A percentile compares a stretch with the other conserved stretches of the same genome.
Evolutionary conservation across 1,140 invertebrate genomes (phyloP).

Genomic region (Drepana arcuata): DNA sequence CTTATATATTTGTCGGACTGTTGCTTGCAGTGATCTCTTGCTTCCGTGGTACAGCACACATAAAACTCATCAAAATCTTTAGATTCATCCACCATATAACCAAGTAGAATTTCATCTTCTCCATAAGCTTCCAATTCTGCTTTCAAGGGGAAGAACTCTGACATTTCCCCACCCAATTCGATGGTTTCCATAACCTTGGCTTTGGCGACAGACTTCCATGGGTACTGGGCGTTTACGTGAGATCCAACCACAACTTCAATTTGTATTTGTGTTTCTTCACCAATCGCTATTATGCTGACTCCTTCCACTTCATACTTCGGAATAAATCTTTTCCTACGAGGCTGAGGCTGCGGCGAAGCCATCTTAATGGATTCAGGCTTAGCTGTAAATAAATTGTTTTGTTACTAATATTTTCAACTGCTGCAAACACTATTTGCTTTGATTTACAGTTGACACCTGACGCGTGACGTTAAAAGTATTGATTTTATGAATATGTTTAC

Average conservation of each 20-base stretch:
- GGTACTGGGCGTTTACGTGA: conserved; percentile 79
- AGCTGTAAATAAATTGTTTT: conserved; percentile 26
- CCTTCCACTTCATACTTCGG: conserved; percentile 65
- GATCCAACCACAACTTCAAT: conserved; percentile 69
- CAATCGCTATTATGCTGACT: conserved; percentile 41
- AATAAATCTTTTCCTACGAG: conserved; percentile 51
- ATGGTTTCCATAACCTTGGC: conserved; percentile 75
- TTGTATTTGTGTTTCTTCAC: conserved; percentile 62
- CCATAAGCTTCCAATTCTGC: conserved; percentile 69
- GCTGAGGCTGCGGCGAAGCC: conserved; percentile 26
- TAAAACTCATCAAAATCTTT: conserved; percentile 78
- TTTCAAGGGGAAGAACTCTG: conserved; percentile 73
- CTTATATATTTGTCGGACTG: conserved; percentile 67
- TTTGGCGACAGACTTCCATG: conserved; percentile 79
- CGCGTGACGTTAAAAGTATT: too few species aligned
- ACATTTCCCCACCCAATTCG: conserved; percentile 62
- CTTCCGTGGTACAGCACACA: conserved; percentile 77
- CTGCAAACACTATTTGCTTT: too few species aligned
- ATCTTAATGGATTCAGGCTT: conserved; percentile 20
- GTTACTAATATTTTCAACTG: too few species aligned
- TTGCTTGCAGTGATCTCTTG: conserved; percentile 72
- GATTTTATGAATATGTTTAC: too few species aligned
- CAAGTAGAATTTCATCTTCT: conserved; percentile 75
- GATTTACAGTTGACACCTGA: too few species aligned
- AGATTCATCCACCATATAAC: conserved; percentile 77